Evolutionary conservation across 2,797 vertebrate species (phyloP).

Genomic region (Microhierax caerulescens): DNA sequence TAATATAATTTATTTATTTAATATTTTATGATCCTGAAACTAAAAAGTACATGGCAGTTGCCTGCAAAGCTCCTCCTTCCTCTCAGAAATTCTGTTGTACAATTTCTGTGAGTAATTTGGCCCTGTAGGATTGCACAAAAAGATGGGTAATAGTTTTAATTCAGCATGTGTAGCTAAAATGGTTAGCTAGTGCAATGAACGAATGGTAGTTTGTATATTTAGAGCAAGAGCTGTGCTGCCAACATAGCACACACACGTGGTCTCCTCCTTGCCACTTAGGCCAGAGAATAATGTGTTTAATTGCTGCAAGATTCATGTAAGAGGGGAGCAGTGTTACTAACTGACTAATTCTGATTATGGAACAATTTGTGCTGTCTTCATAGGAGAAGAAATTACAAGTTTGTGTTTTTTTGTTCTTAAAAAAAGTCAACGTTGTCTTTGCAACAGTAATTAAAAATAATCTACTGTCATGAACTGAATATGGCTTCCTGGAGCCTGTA

Average conservation of each 20-base stretch:
- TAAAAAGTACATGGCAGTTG: neutral
- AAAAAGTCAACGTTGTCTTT: neutral
- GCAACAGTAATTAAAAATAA: slow-evolving; percentile 53
- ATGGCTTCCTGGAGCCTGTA: neutral
- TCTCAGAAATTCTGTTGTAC: neutral
- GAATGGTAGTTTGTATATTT: neutral
- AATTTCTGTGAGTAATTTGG: neutral
- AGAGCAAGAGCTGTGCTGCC: neutral
- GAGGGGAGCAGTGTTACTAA: neutral
- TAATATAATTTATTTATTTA: neutral
- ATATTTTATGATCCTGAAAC: neutral
- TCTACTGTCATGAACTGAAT: neutral
- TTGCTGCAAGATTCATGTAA: neutral
- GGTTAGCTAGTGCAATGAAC: neutral
- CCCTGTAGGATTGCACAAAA: neutral
- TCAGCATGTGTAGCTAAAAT: neutral
- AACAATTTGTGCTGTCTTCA: neutral
- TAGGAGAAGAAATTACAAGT: neutral
- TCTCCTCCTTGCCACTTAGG: neutral
- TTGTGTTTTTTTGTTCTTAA: neutral
- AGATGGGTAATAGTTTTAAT: neutral
- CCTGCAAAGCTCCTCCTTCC: neutral
- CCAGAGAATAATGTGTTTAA: neutral
- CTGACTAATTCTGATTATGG: slow-evolving; percentile 11
- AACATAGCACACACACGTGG: neutral